Conservation (phyloP, 37 sponge, comb jelly and placozoan genomes). For the Sycon ciliatum region DNA sequence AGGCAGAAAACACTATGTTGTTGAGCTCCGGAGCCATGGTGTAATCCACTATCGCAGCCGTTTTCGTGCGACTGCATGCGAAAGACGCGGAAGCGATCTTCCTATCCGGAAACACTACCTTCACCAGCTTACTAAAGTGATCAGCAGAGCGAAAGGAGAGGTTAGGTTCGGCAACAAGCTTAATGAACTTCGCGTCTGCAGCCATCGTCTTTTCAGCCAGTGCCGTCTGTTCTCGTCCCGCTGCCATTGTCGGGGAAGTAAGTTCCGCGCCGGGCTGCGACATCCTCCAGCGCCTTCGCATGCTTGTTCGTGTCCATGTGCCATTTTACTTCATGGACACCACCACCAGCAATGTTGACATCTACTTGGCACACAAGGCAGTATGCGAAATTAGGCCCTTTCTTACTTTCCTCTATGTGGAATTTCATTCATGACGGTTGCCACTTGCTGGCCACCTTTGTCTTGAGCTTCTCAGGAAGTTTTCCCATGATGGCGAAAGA, state of each 20-base stretch:
- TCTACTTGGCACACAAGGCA: conserved; percentile 19
- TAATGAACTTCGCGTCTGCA: conserved; percentile 23
- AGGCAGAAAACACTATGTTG: neutral
- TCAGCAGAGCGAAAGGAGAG: conserved; percentile 24
- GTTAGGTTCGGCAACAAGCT: conserved; percentile 31
- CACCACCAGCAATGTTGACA: conserved; percentile 29
- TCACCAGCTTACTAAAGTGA: conserved; percentile 25
- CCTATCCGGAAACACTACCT: conserved; percentile 37
- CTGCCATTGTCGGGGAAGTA: too few species aligned
- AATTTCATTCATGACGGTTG: too few species aligned
- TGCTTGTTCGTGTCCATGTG: conserved; percentile 40
- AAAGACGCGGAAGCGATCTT: conserved; percentile 26
- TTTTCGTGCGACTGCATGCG: conserved; percentile 30
- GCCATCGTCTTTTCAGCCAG: neutral
- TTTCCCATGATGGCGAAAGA: too few species aligned
- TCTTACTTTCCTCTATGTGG: too few species aligned
- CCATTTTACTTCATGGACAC: conserved; percentile 37
- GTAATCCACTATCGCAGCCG: conserved; percentile 30
- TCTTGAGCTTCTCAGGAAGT: too few species aligned
- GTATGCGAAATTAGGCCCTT: conserved; percentile 19
- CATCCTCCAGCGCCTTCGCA: neutral
- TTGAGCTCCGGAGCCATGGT: conserved; percentile 13
- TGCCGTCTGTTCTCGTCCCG: neutral
- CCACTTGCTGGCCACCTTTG: too few species aligned
- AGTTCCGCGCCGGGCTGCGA: conserved; percentile 2